Evolutionary conservation across 2,113 vertebrate genomes (phyloP).

Genomic region (Tenrec ecaudatus): DNA sequence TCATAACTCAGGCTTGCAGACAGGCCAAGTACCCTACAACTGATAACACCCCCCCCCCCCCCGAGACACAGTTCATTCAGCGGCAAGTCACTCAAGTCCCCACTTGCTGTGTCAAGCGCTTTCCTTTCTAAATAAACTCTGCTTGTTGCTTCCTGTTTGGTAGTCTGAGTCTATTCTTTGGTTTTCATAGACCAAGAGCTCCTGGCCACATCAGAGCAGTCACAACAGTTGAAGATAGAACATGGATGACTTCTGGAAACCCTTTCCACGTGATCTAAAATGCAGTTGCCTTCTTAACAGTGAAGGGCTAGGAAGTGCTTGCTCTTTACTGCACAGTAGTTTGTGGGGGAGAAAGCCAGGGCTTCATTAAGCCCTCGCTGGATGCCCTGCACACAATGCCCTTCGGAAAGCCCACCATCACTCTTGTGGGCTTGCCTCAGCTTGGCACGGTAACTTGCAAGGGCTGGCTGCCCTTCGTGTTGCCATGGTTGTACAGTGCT

Average conservation of each 20-base stretch:
- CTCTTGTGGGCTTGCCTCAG: neutral
- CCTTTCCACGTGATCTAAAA: neutral
- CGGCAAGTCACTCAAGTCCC: too few relatives aligned
- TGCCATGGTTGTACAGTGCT: neutral
- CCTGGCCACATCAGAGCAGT: too few relatives aligned
- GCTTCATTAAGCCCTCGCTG: neutral
- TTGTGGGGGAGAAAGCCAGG: neutral
- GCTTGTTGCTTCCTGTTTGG: too few relatives aligned
- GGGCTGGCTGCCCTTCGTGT: neutral
- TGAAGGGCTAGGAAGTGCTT: neutral
- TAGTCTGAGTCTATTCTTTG: too few relatives aligned
- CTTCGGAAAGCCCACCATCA: neutral
- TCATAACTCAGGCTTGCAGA: too few relatives aligned
- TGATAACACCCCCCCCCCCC: too few relatives aligned
- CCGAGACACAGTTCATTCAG: too few relatives aligned
- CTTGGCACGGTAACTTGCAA: neutral
- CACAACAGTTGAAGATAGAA: neutral
- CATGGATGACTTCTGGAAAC: neutral
- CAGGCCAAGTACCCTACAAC: too few relatives aligned
- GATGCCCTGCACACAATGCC: accelerated
- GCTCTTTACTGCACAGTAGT: neutral
- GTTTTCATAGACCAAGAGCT: too few relatives aligned
- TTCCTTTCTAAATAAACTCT: too few relatives aligned
- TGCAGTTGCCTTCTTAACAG: neutral
- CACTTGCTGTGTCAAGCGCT: too few relatives aligned